phyloP scores from a whole-genome alignment of 2,113 vertebrate genomes.

The Meriones unguiculatus region DNA sequence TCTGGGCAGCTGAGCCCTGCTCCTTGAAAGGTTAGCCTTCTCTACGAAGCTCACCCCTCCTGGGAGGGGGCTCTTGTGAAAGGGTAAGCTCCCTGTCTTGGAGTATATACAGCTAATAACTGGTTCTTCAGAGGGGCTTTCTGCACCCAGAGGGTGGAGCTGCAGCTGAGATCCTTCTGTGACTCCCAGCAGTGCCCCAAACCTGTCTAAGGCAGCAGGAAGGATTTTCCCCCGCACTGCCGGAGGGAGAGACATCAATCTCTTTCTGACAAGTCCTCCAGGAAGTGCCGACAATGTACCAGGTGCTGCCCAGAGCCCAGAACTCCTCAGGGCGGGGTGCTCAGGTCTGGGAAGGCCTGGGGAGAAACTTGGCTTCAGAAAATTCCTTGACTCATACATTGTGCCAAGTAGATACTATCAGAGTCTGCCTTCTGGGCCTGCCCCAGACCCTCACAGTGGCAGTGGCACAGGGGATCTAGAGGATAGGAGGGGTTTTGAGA shows the following conservation, averaged over 20 bases:
- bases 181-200: neutral
- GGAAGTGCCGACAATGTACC: slow-evolving; percentile 71
- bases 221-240: slow-evolving; percentile 66
- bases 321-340: slow-evolving; percentile 51
- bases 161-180: neutral
- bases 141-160: neutral
- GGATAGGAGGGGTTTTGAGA: neutral
- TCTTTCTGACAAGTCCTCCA: slow-evolving; percentile 67
- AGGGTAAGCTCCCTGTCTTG: neutral
- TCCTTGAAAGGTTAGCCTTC: neutral
- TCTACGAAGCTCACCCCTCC: neutral
- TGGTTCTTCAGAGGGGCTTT: neutral
- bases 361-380: slow-evolving; percentile 56
- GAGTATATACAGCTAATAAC: too few relatives aligned
- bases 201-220: slow-evolving; percentile 66
- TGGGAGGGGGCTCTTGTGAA: neutral
- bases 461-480: neutral
- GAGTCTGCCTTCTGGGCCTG: neutral
- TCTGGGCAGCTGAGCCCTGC: neutral
- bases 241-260: slow-evolving; percentile 72
- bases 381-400: slow-evolving; percentile 56
- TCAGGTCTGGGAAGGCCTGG: neutral
- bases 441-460: neutral
- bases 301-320: slow-evolving; percentile 67
- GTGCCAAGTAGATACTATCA: slow-evolving; percentile 43